Evolutionary conservation across 2,113 vertebrate species (phyloP), one percentile per base, ranked within the genome.

Genomic region (Spea multiplicata): DNA sequence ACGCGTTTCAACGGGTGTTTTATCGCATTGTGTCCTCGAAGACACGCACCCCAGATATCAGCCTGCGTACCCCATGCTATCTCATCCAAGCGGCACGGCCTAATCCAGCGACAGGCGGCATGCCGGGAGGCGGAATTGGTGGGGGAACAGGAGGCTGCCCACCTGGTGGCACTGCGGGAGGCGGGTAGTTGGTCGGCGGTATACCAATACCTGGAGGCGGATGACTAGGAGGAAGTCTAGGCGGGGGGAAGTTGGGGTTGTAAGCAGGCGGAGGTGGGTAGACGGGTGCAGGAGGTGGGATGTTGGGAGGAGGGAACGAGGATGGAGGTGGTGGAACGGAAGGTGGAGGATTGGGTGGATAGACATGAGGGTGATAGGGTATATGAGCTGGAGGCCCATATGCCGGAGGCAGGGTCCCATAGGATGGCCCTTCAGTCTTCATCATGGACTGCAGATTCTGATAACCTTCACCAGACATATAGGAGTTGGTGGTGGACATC

Each of bases 391-490:
- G 95, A 0, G 95, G 95, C 10, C 92, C 95, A 0, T 98, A 97
- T 64, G 87, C 88, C 0, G 96, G 97, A 0, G 96, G 96, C 84
- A 98, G 88, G 76, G 91, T 89, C 6, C 93, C 92, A 0, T 98
- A 97, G 44, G 97, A 86, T 52, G 96, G 95, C 17, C 88, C 95
- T 82, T 97, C 95, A 0, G 96, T 97, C 90, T 98, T 99, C 96
- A 99, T 98, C 94, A 99, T 92, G 10, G 96, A 98, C 90, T 99
- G 97, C 46, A 98, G 91, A 83, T 91, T 98, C 83, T 99, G 96
- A 84, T 88, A 98, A 48, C 96, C 96, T 84, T 98, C 97, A 0
- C 96, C 95, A 0, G 96, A 99, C 97, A 99, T 98, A 78, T 98
- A 98, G 4, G 96, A 99, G 88, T 95, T 95, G 81, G 91, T 96